These are phyloP conservation scores for Dendrophyllia cribrosa DNA, from an alignment of 64 coral and sea anemone genomes.

Conservation along the genomic window DNA sequence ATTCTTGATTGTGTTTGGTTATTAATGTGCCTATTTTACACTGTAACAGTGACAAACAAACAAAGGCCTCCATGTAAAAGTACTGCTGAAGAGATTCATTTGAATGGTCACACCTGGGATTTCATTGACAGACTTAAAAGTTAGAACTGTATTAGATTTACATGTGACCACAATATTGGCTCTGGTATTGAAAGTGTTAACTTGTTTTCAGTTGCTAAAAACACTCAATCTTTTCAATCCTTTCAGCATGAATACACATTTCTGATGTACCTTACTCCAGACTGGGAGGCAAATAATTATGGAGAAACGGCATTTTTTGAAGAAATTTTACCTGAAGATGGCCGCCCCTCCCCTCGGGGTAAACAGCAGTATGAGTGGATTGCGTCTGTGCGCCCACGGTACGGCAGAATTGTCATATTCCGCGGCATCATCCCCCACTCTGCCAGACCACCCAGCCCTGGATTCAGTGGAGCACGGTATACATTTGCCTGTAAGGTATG, in stretches of 20 bases:
- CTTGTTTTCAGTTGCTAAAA: neutral
- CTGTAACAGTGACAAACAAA: too few species aligned
- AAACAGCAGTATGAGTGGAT: slow-evolving; percentile 89
- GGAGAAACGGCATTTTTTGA: slow-evolving; percentile 95
- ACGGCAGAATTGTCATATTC: slow-evolving; percentile 94
- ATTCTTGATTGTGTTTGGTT: too few species aligned
- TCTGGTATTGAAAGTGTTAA: neutral
- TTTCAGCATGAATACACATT: slow-evolving; percentile 94
- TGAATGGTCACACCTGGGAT: too few species aligned
- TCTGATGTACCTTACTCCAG: slow-evolving; percentile 91
- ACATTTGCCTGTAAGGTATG: slow-evolving; percentile 97
- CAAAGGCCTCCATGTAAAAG: too few species aligned
- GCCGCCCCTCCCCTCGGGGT: slow-evolving; percentile 42
- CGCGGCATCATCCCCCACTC: slow-evolving; percentile 97
- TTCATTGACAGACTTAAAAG: too few species aligned
- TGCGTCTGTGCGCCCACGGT: slow-evolving; percentile 85
- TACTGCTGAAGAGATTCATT: too few species aligned
- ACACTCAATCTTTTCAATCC: neutral
- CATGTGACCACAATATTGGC: neutral
- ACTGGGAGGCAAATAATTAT: slow-evolving; percentile 89
- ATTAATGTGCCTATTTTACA: too few species aligned
- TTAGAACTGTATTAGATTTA: too few species aligned
- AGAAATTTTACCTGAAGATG: slow-evolving; percentile 60
- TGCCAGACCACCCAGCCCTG: slow-evolving; percentile 92
- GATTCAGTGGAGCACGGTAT: slow-evolving; percentile 84